Percentiles rank a stretch among this genome's conserved stretches.
Conservation (phyloP, 2,113 vertebrate genomes). For the Crotalus viridis region DNA sequence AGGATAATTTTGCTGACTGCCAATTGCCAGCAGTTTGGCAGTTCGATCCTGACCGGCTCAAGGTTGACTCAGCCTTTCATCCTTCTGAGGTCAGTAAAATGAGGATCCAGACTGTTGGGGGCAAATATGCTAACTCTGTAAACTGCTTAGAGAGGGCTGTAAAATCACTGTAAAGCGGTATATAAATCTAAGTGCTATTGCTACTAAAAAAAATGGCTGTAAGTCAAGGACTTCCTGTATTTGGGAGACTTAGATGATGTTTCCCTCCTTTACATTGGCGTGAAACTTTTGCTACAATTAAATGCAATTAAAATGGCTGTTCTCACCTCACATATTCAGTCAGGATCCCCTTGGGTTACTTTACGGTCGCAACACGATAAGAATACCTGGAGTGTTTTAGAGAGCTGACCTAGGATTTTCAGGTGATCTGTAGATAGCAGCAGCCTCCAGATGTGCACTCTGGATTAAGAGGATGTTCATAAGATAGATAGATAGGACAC, state of each 20-base stretch:
- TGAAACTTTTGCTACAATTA: neutral
- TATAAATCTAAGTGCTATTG: too few relatives aligned
- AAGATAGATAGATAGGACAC: neutral
- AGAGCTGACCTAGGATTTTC: neutral
- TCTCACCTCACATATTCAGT: neutral
- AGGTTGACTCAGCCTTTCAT: neutral
- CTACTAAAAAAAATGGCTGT: too few relatives aligned
- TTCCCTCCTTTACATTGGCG: neutral
- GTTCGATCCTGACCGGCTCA: neutral
- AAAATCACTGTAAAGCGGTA: too few relatives aligned
- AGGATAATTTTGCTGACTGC: too few relatives aligned
- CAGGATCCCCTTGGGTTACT: neutral
- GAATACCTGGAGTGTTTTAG: neutral
- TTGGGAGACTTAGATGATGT: neutral
- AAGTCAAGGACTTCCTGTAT: too few relatives aligned
- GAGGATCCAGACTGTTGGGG: neutral
- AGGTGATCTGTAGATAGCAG: neutral
- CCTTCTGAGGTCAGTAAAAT: neutral
- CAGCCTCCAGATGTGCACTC: neutral
- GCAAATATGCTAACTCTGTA: neutral
- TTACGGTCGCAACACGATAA: neutral
- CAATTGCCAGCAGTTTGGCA: too few relatives aligned
- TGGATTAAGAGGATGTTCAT: neutral
- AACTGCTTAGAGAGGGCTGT: too few relatives aligned
- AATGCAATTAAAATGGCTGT: neutral